Conservation (phyloP, 1,140 invertebrate species). For the Pseudomyrmex gracilis region DNA sequence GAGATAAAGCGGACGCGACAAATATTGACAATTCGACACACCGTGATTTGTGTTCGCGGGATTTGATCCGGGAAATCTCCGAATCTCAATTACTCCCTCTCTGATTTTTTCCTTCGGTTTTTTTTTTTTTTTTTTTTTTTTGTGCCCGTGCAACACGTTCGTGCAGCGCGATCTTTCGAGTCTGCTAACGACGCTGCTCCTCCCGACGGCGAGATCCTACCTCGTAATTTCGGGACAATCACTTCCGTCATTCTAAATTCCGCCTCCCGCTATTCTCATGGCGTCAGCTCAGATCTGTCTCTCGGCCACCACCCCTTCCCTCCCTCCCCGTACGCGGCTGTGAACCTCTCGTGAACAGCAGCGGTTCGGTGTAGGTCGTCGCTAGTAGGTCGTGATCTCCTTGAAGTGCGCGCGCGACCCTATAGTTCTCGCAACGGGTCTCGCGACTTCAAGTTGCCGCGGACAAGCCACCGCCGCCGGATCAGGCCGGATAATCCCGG, state of each 20-base stretch:
- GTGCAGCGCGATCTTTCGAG: background rate
- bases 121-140: background rate
- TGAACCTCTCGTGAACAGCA: background rate
- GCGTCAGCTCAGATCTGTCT: constrained; percentile 55
- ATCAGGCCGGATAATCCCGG: constrained; percentile 52
- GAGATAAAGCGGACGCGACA: constrained; percentile 14
- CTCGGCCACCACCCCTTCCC: constrained; percentile 20
- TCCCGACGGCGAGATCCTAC: constrained; percentile 30
- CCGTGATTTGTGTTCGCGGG: constrained; percentile 10
- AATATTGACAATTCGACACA: constrained; percentile 45
- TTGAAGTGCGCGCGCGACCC: constrained; percentile 56
- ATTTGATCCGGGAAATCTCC: constrained; percentile 40
- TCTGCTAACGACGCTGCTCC: constrained; percentile 48
- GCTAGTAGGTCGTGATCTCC: constrained; percentile 60
- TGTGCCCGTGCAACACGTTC: constrained; percentile 6
- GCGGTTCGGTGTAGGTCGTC: constrained; percentile 11
- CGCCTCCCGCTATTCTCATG: constrained; percentile 60
- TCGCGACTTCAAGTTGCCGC: constrained; percentile 53
- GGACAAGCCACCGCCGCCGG: constrained; percentile 5
- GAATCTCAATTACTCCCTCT: constrained; percentile 48
- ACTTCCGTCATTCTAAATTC: constrained; percentile 70
- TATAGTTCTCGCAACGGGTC: constrained; percentile 64
- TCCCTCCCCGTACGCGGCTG: background rate
- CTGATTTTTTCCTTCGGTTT: too few species aligned
- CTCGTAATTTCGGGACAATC: constrained; percentile 71